Conservation (phyloP, 2,797 vertebrate genomes). For the Syngnathus rostellatus region DNA sequence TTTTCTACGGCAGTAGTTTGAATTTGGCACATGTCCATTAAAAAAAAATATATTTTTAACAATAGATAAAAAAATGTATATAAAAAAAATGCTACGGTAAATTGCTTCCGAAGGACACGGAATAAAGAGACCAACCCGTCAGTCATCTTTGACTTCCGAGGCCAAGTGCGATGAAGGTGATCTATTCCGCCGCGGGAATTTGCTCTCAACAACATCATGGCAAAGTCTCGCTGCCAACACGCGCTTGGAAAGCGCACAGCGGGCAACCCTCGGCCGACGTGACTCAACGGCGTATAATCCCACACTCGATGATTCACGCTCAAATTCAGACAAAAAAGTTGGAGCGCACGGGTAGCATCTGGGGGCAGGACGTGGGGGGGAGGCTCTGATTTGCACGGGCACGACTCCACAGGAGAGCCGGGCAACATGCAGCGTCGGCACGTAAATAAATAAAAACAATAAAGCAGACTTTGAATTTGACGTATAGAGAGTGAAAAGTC, state of each 20-base stretch:
- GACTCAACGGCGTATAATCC: conserved; percentile 53
- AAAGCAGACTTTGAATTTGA: no score
- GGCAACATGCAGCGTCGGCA: neutral
- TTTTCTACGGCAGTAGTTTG: no score
- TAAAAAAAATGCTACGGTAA: no score
- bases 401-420: neutral
- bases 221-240: conserved; percentile 38
- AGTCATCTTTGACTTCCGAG: neutral
- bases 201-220: conserved; percentile 8
- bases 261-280: conserved; percentile 45
- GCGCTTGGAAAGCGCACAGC: conserved; percentile 33
- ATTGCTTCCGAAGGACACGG: no score
- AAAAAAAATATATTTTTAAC: no score
- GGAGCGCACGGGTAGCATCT: conserved; percentile 54
- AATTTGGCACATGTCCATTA: no score
- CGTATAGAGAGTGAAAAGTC: neutral
- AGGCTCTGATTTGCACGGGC: conserved; percentile 19
- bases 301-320: conserved; percentile 55
- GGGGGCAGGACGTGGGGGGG: conserved; percentile 38
- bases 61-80: no score
- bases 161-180: conserved; percentile 1
- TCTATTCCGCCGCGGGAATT: conserved; percentile 14
- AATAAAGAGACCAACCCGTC: neutral
- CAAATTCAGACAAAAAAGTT: conserved; percentile 40
- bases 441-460: neutral